Evolutionary conservation across 2,113 vertebrate genomes (phyloP), one percentile per base, ranked within the genome.

Genomic region (Penelope pileata): DNA sequence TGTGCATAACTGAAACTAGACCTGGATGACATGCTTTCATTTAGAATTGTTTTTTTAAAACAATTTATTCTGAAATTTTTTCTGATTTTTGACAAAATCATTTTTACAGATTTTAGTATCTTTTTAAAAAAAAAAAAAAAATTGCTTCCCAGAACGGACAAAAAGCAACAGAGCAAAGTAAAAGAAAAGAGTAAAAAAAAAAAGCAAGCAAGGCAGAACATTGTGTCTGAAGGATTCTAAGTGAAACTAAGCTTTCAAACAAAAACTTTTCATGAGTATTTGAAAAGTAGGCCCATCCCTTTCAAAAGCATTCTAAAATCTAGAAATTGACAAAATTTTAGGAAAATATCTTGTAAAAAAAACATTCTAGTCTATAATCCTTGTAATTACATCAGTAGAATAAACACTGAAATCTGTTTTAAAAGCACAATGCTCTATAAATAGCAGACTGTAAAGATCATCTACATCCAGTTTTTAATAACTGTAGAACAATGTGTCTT

Each of bases 41-140:
- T 36, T 60, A 48, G 26, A 92, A 18, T 3, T 17, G 3, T 17
- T 6, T 24, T n/a, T 86, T 83, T 47, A 12, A 69, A 68, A 59
- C 2, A 3, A 72, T 43, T 58, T 76, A 88, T 68, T 51, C 24
- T 63, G 22, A 48, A 32, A 4, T 29, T 53, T 54, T 69, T 74
- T 54, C 11, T 38, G 2, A 22, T 74, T 88, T 93, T 81, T 83
- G 10, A 54, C 1, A 50, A 70, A 66, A 38, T 4, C 5, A 1
- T 50, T 78, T 78, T 48, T 67, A 54, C 7, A 32, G 12, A 60
- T 59, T 67, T 88, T 47, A 60, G 22, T 19, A n/a, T 26, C 18
- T 0, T 2, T 14, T 32, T 36, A n/a, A n/a, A n/a, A n/a, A n/a
- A n/a, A n/a, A n/a, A n/a, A n/a, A 23, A 23, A 50, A 2, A 43